A percentile compares a stretch with the other conserved stretches of the same genome.
Conservation (phyloP, 1,140 invertebrate genomes). For the Drosophila subobscura region DNA sequence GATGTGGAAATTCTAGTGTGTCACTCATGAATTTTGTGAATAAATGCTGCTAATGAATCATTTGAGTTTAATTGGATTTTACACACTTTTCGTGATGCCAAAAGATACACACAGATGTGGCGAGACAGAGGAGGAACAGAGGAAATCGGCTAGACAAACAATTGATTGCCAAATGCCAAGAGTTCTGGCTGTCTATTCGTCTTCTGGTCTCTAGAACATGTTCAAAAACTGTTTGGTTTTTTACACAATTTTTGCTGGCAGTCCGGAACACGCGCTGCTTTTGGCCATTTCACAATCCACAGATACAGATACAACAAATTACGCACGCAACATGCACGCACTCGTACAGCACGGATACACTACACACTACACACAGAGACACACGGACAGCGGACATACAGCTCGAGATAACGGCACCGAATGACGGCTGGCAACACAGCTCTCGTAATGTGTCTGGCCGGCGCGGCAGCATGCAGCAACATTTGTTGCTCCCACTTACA, state of each 20-base stretch:
- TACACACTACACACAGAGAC: slow-evolving; percentile 2
- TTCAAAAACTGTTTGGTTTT: slow-evolving; percentile 29
- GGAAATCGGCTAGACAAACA: slow-evolving; percentile 63
- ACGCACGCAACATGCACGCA: slow-evolving; percentile 22
- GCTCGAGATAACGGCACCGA: slow-evolving; percentile 42
- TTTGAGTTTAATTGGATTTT: slow-evolving; percentile 50
- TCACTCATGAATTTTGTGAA: slow-evolving; percentile 49
- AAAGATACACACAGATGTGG: slow-evolving; percentile 9
- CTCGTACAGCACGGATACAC: background rate
- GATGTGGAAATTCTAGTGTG: slow-evolving; percentile 39
- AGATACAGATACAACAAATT: slow-evolving; percentile 5
- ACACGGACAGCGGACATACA: slow-evolving; percentile 19
- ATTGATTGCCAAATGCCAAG: slow-evolving; percentile 64
- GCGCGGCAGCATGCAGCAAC: slow-evolving; percentile 16
- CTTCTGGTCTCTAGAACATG: slow-evolving; percentile 22
- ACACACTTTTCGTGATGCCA: slow-evolving; percentile 14
- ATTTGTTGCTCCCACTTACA: slow-evolving; percentile 45
- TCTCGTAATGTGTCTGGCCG: slow-evolving; percentile 1
- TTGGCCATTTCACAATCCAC: slow-evolving; percentile 39
- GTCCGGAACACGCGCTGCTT: slow-evolving; percentile 5
- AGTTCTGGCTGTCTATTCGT: slow-evolving; percentile 19
- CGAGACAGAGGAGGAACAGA: slow-evolving; percentile 1
- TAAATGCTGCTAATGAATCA: slow-evolving; percentile 49
- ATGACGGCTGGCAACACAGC: slow-evolving; percentile 21
- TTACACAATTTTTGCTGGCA: slow-evolving; percentile 14